Base-by-base conservation (phyloP, 2,888 invertebrate species). In the Glaucopsyche alexis region DNA sequence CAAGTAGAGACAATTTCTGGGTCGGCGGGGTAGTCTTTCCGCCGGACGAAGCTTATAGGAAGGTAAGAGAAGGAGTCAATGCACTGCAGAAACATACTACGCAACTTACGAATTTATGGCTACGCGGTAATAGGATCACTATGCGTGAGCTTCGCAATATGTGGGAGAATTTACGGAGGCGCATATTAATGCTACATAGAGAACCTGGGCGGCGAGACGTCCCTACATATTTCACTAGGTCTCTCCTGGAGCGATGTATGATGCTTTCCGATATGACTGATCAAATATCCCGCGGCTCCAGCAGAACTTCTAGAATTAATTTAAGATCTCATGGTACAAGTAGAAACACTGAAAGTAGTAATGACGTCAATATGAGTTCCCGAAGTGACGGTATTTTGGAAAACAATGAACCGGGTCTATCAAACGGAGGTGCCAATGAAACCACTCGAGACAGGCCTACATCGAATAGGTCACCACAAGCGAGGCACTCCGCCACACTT, bases 151-250 rank as follows among this genome's bases (percentile, higher is more conserved):
- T 96, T 72, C 93, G 95, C 9, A 89, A 88, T 49, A 94, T 95
- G 93, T 95, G 95, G 93, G 94, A 95, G 75, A 94, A 94, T 80
- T 87, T 96, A 75, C 94, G 94, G 40, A 85, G 94, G 55, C 94
- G 95, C 73, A 94, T 95, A 77, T 85, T 94, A 74, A 84, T 90
- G 77, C 82, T 94, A 73, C 91, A 94, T 77, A 85, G 94, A 75
- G 91, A 93, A 78, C 89, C 92, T 0, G 88, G 89, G 19, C 80
- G 87, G 71, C 87, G 85, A 75, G 89, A 88, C 74, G 79, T 87
- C 67, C 88, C 89, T 2, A 87, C 85, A 71, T 87, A 88, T 79
- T 92, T 90, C 76, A 88, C 90, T 13, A 85, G 91, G 76, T 88
- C 91, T 6, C 83, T 93, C 65, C 79, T 91, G 52, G 91, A 91